Evolutionary conservation across 2,888 invertebrate genomes (phyloP), one percentile per base, ranked within the genome.

Genomic region (Lasioglossum leucozonium): DNA sequence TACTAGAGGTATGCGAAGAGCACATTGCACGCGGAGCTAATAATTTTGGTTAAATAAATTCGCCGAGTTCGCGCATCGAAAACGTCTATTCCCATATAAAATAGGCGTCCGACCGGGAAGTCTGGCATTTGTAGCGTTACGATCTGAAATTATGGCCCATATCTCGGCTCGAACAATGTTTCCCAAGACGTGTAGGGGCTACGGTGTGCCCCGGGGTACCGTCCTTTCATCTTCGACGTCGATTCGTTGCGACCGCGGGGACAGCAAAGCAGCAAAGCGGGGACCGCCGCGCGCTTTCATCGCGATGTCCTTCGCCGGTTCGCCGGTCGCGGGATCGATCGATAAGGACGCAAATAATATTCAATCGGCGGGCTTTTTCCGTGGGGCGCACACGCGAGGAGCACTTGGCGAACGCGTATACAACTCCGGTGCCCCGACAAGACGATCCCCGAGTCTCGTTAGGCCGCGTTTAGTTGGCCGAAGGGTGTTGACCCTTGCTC

Each of bases 401-500:
- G n/a, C 55, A n/a, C 55, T 55, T 11, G 10, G 79, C 72, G 73
- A 76, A 78, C 82, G 77, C 81, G 67, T 65, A 84, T 26, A 58
- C 37, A n/a, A 40, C 37, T n/a, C 40, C 18, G 51, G 62, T n/a
- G n/a, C 30, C 79, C 76, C 82, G 76, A 79, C 84, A 74, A 76
- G 81, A 81, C 76, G 83, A 77, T 74, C 79, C 77, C n/a, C 51
- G 87, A 72, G 85, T 89, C 91, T 91, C 91, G 90, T 90, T 91
- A 91, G 85, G 81, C 78, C 72, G 67, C 75, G 82, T 72, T 85
- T 74, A 82, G 72, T 67, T 85, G 85, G 80, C 55, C 72, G 76
- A 86, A 91, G 91, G 92, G 85, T 91, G 90, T 92, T 94, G 93
- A 94, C 92, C 93, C 91, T 92, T 91, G 89, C 89, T 79, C 84